Evolutionary conservation across 1,140 invertebrate genomes (phyloP).

Genomic region (Cyclargus thomasi): DNA sequence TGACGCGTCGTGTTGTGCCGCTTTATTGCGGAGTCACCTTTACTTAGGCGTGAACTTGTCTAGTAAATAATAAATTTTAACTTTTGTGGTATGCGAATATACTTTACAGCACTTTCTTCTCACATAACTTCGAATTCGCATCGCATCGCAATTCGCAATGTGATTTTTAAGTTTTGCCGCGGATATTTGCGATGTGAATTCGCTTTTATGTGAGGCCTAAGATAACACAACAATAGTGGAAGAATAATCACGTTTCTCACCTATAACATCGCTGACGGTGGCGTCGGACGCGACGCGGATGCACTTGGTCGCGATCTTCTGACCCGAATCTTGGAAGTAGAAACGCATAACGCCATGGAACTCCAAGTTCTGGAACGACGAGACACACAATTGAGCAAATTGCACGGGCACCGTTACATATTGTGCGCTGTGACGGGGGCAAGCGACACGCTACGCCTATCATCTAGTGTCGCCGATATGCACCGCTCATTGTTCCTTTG

Average conservation of each 20-base stretch:
- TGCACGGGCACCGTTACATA: constrained; percentile 17
- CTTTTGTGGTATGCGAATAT: too few relatives aligned
- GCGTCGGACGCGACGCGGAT: constrained; percentile 97
- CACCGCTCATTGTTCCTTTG: not conserved
- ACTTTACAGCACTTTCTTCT: too few relatives aligned
- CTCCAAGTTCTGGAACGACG: constrained; percentile 90
- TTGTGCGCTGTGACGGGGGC: constrained; percentile 4
- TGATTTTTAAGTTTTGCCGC: too few relatives aligned
- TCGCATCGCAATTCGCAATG: too few relatives aligned
- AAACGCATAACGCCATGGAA: constrained; percentile 99
- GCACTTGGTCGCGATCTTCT: constrained; percentile 99
- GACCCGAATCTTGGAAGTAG: constrained; percentile 98
- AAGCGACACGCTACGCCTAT: not conserved
- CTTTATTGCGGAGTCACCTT: too few relatives aligned
- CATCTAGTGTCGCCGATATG: constrained; percentile 12
- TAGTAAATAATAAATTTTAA: too few relatives aligned
- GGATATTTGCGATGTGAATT: too few relatives aligned
- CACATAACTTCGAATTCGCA: too few relatives aligned
- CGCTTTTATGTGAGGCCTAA: too few relatives aligned
- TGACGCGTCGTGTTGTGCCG: too few relatives aligned
- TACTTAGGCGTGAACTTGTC: too few relatives aligned
- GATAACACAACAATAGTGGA: too few relatives aligned
- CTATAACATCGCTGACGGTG: constrained; percentile 95
- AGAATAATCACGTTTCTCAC: constrained; percentile 38
- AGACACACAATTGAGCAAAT: constrained; percentile 21